Evolutionary conservation across 2,888 invertebrate species (phyloP), one percentile per base, ranked within the genome.

Genomic region (Epinotia brunnichana): DNA sequence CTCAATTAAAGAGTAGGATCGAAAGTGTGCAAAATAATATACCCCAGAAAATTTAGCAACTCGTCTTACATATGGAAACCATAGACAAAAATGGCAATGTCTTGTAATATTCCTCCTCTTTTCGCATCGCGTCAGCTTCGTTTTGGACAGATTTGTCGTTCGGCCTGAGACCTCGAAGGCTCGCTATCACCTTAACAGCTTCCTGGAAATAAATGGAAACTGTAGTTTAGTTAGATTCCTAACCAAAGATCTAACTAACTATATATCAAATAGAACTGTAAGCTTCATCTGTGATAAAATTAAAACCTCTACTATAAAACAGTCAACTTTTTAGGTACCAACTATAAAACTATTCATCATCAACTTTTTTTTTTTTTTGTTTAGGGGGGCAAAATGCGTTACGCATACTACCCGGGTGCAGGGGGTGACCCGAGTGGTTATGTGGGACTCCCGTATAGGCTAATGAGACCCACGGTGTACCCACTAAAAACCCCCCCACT

Each of bases 11-110:
- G n/a, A n/a, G n/a, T n/a, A n/a, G n/a, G n/a, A n/a, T n/a, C n/a
- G n/a, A n/a, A n/a, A n/a, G n/a, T 24, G 21, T 24, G 21, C 21
- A 24, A 24, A 17, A 9, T n/a, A 51, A 9, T 51, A 1, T 51
- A 9, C 17, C n/a, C 7, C n/a, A 51, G 51, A 17, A n/a, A 17
- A 9, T 7, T 51, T 51, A 9, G n/a, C 5, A 41, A 41, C 13
- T 13, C 41, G 44, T 44, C 86, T 86, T 78, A 89, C 90, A 81
- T 69, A 89, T 86, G 10, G 77, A 82, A 7, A 79, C 24, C 56
- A 85, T 82, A 1, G 87, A 84, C 29, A 89, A 76, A 17, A 80
- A 75, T 0, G 89, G 87, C 64, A 89, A 73, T 0, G 86, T 82
- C 75, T 85, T 87, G 74, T 81, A 87, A 74, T 82, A 81, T 2